Conservation (phyloP, 2,113 vertebrate species). For the Tetrao urogallus region DNA sequence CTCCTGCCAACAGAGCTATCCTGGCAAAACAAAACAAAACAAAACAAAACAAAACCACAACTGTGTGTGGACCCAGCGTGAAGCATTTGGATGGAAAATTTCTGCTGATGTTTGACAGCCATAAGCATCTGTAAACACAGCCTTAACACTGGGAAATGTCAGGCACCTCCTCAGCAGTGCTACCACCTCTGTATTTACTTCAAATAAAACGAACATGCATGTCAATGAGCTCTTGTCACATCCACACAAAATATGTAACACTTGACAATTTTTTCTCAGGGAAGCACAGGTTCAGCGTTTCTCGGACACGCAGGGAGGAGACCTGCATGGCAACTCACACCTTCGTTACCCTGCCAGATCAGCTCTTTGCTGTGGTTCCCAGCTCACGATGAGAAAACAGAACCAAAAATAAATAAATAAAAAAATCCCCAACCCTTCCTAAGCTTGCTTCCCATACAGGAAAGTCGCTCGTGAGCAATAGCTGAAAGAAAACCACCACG, state of each 20-base stretch:
- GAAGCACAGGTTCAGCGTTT: background rate
- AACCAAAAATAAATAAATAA: background rate
- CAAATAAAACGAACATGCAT: background rate
- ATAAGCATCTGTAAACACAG: background rate
- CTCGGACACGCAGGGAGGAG: no score
- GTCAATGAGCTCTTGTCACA: background rate
- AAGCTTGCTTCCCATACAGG: background rate
- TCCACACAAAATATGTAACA: background rate
- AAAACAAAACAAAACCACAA: background rate
- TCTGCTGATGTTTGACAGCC: conserved; percentile 6
- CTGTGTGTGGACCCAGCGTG: background rate
- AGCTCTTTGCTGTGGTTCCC: background rate
- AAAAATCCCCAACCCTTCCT: no score
- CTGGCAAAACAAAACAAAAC: background rate
- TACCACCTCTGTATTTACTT: background rate
- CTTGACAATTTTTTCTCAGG: background rate
- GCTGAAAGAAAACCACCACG: background rate
- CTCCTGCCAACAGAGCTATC: background rate
- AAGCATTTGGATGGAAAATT: conserved; percentile 15
- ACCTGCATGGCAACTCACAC: background rate
- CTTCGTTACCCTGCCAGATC: no score
- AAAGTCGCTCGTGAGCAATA: background rate
- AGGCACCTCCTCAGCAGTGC: background rate
- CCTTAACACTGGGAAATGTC: background rate
- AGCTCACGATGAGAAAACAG: background rate